Conservation (phyloP, 2,113 vertebrate genomes). For the Suricata suricatta region DNA sequence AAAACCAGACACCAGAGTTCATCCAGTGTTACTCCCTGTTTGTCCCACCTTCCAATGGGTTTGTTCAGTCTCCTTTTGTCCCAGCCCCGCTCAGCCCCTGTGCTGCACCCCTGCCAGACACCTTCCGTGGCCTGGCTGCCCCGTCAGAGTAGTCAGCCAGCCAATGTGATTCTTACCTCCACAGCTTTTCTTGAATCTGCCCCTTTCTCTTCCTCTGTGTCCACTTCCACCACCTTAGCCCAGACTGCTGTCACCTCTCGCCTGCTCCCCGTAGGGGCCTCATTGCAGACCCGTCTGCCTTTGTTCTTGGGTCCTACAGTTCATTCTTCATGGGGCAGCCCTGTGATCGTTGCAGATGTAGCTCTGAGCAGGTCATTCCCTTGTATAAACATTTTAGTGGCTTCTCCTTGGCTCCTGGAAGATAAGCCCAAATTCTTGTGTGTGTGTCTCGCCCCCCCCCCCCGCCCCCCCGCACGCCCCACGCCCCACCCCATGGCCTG, state of each 20-base stretch:
- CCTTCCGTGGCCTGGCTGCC: not conserved
- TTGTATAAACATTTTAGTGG: not conserved
- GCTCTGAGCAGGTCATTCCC: not conserved
- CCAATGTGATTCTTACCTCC: not conserved
- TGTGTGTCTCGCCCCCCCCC: too few species aligned
- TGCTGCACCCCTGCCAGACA: not conserved
- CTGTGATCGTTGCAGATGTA: not conserved
- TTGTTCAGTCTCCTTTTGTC: not conserved
- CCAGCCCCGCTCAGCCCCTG: not conserved
- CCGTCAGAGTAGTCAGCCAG: not conserved
- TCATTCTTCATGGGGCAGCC: not conserved
- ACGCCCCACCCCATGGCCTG: not conserved
- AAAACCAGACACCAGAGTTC: not conserved
- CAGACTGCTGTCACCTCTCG: not conserved
- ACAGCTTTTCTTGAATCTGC: not conserved
- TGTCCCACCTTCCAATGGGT: not conserved
- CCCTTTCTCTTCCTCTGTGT: not conserved
- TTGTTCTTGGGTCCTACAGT: not conserved
- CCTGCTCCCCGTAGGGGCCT: not conserved
- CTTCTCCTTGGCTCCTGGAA: not conserved
- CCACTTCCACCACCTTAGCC: not conserved
- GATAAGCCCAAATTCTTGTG: not conserved
- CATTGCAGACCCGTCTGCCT: not conserved
- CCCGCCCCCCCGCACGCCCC: fast-evolving
- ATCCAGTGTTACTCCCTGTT: not conserved